Base-by-base conservation (phyloP, 1,140 invertebrate genomes). In the Leptinotarsa defecta region DNA sequence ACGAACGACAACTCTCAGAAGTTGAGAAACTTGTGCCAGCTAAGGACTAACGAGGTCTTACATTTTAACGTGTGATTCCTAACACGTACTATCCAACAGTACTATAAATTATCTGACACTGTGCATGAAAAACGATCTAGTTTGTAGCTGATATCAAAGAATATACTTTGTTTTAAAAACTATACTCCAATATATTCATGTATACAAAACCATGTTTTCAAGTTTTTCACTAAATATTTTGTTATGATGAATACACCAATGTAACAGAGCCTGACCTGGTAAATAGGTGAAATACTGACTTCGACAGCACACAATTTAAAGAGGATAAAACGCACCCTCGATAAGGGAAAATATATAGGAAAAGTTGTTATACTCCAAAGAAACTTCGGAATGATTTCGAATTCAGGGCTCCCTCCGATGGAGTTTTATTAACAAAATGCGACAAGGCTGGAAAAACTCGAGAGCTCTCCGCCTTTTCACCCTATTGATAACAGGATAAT, bases 371-470 rank as follows among this genome's bases (percentile, higher is more conserved):
- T 34, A 34, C 20, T 43, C 17, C 19, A 27, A 64, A 24, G 27
- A 34, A 68, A 68, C 19, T 68, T 68, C 43, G 13, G 65, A 17
- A 24, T 17, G 22, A 68, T 68, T 68, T 24, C 4, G 65, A 68
- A 68, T 68, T 68, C 65, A 68, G 15, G 65, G 15, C 65, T 17
- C 34, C 17, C 65, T 43, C 19, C 15, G 65, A 43, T 24, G 65
- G 34, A 27, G 19, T 68, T 68, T 68, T 43, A 68, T 43, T 24
- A 68, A 68, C 65, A 68, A 68, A 68, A 68, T 68, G 65, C 34
- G 65, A 68, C 20, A 43, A 68, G 19, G 34, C 17, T 27, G 65
- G 24, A 68, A 68, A 68, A 68, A 6, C n/a, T 43, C 65, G 52
- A 57, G 52, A 57, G 52, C 52, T 43, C 65, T 68, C 22, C 24